Evolutionary conservation across 2,113 vertebrate species (phyloP), one percentile per base, ranked within the genome.

Genomic region (Mastomys natalensis): DNA sequence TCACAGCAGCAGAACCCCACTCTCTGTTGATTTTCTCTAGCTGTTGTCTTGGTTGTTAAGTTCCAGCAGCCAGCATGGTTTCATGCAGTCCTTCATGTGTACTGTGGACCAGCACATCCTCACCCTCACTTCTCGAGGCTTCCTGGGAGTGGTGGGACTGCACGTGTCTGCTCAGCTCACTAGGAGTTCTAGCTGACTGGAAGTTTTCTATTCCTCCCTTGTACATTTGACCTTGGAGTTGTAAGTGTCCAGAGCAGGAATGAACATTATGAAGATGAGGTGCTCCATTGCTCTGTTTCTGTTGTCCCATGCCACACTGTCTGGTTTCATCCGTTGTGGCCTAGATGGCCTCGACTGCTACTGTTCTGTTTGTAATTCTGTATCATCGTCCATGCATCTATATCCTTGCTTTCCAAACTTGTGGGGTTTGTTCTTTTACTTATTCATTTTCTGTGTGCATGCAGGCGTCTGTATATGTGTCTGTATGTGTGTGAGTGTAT

Each of bases 351-450:
- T 45, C 64, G 55, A 90, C 84, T 87, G 87, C 53, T 90, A 80
- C 2, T 77, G 22, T 74, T 95, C 24, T 29, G 93, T 85, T 95
- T 81, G 1, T 40, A 82, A 86, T 70, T 72, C 53, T 92, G 4
- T 64, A 51, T 89, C 4, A 51, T 89, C 3, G 15, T 66, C 37
- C 81, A 8, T 82, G 45, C 64, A 91, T 78, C 87, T 84, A 58
- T 16, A 48, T 95, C 19, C 31, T 90, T 96, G 21, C 12, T 87
- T 96, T 95, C 95, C 34, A 40, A 55, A 48, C 95, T 94, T 76
- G 80, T 92, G 12, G 1, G 43, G 37, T 68, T 40, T 43, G 55
- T 43, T 43, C 58, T 40, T 94, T 40, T 77, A 45, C 86, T 70
- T 73, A 73, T 60, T 60, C 34, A 72, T 37, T 51, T 70, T 37